Base-by-base conservation (phyloP, 2,888 invertebrate genomes). In the Aphidoletes aphidimyza region DNA sequence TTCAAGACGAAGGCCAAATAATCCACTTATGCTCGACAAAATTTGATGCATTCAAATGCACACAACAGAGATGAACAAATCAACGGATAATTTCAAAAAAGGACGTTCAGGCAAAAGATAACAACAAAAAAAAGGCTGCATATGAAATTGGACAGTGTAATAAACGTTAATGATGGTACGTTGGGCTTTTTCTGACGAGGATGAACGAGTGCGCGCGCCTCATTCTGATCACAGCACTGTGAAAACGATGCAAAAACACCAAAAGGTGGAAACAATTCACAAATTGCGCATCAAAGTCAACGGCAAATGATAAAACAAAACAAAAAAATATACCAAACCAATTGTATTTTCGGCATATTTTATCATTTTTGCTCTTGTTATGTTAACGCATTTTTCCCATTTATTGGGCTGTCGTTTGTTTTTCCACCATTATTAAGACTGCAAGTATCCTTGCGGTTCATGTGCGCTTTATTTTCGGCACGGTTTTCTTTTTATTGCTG, bases 141-240 rank as follows among this genome's bases (percentile, higher is more conserved):
- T 36, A 36, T 11, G 81, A 81, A 81, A 81, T 81, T 81, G 81
- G 37, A 81, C 81, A 37, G 37, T 6, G 81, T 81, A 81, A 81
- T 81, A 81, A 81, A 81, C 81, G 81, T 81, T 81, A 81, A 81
- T 81, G 37, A 81, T 81, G 69, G 69, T 69, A 34, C 17, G 81
- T 37, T 37, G 37, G 19, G 37, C 6, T 81, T 3, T n/a, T 37
- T 81, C 19, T 81, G 36, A 22, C 26, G 59, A 22, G 59, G 3
- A 3, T 34, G 30, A 3, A 2, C 54, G 54, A 3, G 22, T n/a
- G 36, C n/a, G 37, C 37, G 37, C 81, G n/a, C 37, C n/a, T 19
- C 37, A 37, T 22, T 37, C 37, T 81, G 36, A 81, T 37, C n/a
- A 81, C 8, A 81, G n/a, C 37, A 22, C 37, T 37, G 81, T 22